These are phyloP conservation scores for Plutomurus gul DNA, from an alignment of 1,140 invertebrate species.

Conservation along the genomic window DNA sequence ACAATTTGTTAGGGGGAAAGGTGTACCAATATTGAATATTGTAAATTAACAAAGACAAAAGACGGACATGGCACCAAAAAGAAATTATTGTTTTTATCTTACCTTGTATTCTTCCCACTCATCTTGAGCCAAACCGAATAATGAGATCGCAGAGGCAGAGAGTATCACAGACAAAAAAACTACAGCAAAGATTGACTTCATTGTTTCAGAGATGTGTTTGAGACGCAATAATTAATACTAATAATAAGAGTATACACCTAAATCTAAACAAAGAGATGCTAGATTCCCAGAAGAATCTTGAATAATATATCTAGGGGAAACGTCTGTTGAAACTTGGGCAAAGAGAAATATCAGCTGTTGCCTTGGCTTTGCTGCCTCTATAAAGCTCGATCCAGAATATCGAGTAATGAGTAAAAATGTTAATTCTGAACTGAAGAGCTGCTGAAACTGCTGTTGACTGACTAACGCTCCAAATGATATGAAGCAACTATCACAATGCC, in stretches of 20 bases:
- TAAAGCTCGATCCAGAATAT: no score
- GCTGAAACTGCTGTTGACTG: neutral
- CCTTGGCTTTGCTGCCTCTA: neutral
- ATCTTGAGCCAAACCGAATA: constrained; percentile 47
- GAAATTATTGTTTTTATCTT: constrained; percentile 11
- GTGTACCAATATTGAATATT: no score
- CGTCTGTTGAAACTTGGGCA: neutral
- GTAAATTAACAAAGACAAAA: no score
- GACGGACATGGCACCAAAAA: no score
- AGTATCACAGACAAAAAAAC: neutral
- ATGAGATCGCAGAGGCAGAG: constrained; percentile 16
- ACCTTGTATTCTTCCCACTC: constrained; percentile 54
- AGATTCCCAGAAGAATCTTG: neutral
- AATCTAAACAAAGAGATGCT: no score
- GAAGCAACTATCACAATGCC: neutral
- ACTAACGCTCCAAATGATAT: neutral
- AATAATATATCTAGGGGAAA: neutral
- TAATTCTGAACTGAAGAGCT: no score
- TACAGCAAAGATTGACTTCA: constrained; percentile 1
- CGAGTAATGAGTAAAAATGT: no score
- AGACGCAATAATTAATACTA: neutral
- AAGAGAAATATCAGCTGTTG: constrained; percentile 2
- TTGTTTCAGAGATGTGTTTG: neutral
- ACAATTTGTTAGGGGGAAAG: neutral
- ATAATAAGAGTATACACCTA: neutral